Evolutionary conservation across 2,797 vertebrate genomes (phyloP), one percentile per base, ranked within the genome.

Genomic region (Phyllotis vaccarum): DNA sequence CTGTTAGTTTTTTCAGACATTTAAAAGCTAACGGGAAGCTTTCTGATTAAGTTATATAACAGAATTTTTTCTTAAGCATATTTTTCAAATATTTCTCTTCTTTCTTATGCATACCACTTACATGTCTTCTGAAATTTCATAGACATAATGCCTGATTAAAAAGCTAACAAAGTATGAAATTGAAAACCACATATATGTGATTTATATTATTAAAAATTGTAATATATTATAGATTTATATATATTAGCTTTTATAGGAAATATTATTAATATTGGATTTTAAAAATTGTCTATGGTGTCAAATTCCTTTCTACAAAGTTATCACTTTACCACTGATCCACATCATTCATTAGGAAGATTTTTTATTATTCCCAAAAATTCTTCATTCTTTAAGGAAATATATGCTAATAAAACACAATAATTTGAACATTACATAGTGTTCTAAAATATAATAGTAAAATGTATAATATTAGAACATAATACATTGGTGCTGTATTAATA

Each of bases 11-110:
- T 94, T 95, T 89, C 52, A 83, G 92, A 91, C 46, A 76, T 29
- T 93, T 96, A 90, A 72, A 88, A 98, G 79, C 96, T 80, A 95
- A 88, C 31, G 96, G 17, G 80, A 97, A 83, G 91, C 97, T 94
- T 81, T 94, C 79, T 62, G 5, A 79, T 80, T 85, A 89, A 87
- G 22, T 1, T 64, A 89, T 10, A n/a, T 90, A 83, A 68, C 1
- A 94, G 9, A 76, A 34, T 91, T 83, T 60, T 79, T 89, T 93
- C 10, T 76, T 52, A 2, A 49, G 13, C n/a, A 74, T 66, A 89
- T 70, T 72, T n/a, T 68, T 7, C 68, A 85, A 74, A 58, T 54
- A 5, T 75, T 78, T 94, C n/a, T 89, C 2, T 40, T 91, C 17
- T 34, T 27, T 43, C 2, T 79, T 86, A 78, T 17, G 2, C 46